These are phyloP conservation scores for Macrotus californicus DNA, from an alignment of 2,113 vertebrate species.

Conservation along the genomic window DNA sequence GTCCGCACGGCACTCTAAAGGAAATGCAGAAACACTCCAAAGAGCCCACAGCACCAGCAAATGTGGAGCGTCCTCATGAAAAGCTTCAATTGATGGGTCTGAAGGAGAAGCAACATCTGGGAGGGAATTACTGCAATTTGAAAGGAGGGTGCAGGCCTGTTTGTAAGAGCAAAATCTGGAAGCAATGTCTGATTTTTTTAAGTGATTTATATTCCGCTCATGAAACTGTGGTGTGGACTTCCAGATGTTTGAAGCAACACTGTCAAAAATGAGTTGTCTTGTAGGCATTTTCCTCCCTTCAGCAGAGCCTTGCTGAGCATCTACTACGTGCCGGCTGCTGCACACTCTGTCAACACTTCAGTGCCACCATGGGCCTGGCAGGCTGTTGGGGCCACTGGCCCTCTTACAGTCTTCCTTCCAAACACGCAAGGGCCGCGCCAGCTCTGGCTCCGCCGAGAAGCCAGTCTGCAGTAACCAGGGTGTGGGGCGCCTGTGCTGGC, in stretches of 20 bases:
- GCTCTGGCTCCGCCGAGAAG: too few species aligned
- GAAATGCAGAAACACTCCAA: constrained; percentile 7
- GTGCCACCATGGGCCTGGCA: rapidly evolving
- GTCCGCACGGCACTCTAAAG: background rate
- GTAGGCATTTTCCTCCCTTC: background rate
- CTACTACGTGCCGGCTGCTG: background rate
- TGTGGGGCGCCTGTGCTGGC: rapidly evolving
- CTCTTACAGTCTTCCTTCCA: background rate
- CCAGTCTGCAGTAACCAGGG: rapidly evolving
- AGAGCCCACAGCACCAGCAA: background rate
- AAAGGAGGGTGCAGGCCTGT: constrained; percentile 42
- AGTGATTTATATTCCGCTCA: constrained; percentile 59
- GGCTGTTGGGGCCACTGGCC: background rate
- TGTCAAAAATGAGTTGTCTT: constrained; percentile 7
- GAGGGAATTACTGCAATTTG: constrained; percentile 64
- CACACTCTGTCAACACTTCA: background rate
- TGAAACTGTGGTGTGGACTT: constrained; percentile 9
- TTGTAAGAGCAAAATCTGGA: constrained; percentile 58
- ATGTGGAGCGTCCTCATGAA: constrained; percentile 28
- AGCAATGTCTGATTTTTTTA: constrained; percentile 26
- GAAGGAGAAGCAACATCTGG: constrained; percentile 66
- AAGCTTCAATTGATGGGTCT: constrained; percentile 62
- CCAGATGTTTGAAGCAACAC: constrained; percentile 55
- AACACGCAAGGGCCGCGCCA: background rate
- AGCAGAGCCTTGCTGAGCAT: background rate